These are phyloP conservation scores for Sternarchorhynchus goeldii DNA, from an alignment of 2,797 vertebrate genomes.

Conservation along the genomic window DNA sequence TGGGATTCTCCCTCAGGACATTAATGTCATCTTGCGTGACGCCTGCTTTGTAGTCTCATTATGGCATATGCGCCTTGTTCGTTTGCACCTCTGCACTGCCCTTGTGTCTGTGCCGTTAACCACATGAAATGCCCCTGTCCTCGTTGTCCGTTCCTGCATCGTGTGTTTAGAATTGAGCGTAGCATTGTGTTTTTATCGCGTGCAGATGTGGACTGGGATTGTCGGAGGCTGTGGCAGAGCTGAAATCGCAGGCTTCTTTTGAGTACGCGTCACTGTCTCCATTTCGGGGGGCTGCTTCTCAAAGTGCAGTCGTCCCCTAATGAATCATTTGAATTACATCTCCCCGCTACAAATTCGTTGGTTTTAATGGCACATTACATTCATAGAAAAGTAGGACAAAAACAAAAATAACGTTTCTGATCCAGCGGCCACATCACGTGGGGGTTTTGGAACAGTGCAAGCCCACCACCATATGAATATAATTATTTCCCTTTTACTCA, in stretches of 20 bases:
- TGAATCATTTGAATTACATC: slow-evolving; percentile 36
- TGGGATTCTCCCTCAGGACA: neutral
- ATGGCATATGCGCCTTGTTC: slow-evolving; percentile 14
- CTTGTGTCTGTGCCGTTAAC: slow-evolving; percentile 31
- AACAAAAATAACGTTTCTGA: slow-evolving; percentile 53
- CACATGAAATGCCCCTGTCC: slow-evolving; percentile 18
- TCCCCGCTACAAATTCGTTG: slow-evolving; percentile 33
- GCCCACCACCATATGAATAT: slow-evolving; percentile 51
- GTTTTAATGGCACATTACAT: slow-evolving; percentile 51
- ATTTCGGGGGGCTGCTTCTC: slow-evolving; percentile 6
- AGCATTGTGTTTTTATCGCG: slow-evolving; percentile 37
- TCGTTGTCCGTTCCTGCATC: slow-evolving; percentile 30
- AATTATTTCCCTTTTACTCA: slow-evolving; percentile 43
- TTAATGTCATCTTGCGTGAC: neutral
- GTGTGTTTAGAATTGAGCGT: slow-evolving; percentile 30
- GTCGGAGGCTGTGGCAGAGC: slow-evolving; percentile 20
- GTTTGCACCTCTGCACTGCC: slow-evolving; percentile 33
- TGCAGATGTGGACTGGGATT: slow-evolving; percentile 42
- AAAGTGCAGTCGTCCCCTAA: slow-evolving; percentile 31
- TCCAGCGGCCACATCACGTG: slow-evolving; percentile 41
- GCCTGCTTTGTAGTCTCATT: neutral
- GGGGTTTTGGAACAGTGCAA: slow-evolving; percentile 39
- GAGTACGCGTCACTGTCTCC: neutral
- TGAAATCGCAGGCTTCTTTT: slow-evolving; percentile 11
- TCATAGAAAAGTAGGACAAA: slow-evolving; percentile 35